phyloP scores from a whole-genome alignment of 1,140 invertebrate genomes.

The Drosophila parvula region DNA sequence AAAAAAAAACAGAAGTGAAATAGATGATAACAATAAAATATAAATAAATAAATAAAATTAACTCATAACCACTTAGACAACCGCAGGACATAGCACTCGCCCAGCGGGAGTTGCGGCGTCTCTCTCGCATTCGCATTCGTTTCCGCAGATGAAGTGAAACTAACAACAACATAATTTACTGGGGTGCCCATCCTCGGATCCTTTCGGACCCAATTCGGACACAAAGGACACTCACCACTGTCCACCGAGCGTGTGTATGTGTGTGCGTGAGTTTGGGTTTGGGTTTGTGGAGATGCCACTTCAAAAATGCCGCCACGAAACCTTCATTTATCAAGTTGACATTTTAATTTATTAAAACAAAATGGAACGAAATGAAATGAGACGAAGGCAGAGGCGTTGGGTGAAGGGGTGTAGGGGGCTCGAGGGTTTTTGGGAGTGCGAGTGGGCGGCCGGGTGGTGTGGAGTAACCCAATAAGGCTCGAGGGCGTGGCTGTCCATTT shows the following conservation, averaged over 20 bases:
- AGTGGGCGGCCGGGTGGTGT: not conserved
- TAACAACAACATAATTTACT: conserved; percentile 80
- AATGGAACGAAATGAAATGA: conserved; percentile 76
- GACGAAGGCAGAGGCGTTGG: conserved; percentile 30
- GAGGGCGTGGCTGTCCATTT: conserved; percentile 38
- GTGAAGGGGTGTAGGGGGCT: no score
- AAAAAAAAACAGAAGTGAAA: conserved; percentile 63
- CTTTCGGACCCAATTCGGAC: conserved; percentile 2
- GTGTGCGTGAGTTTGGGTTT: conserved; percentile 6
- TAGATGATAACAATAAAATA: conserved; percentile 81
- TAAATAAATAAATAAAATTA: conserved; percentile 83
- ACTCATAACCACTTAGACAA: conserved; percentile 78
- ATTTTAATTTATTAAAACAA: conserved; percentile 83
- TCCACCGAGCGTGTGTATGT: conserved; percentile 1
- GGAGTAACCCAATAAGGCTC: conserved; percentile 2
- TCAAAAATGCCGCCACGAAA: conserved; percentile 75
- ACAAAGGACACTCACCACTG: conserved; percentile 44
- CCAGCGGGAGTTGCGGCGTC: not conserved
- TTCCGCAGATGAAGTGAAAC: conserved; percentile 62
- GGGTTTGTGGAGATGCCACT: conserved; percentile 48
- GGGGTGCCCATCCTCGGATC: not conserved
- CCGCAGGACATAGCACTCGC: conserved; percentile 40
- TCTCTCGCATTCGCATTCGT: not conserved
- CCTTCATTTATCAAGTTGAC: conserved; percentile 82
- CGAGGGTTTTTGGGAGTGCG: not conserved